A percentile compares a stretch with the other conserved stretches of the same genome.
Conservation (phyloP, 2,797 vertebrate species). For the Acrocephalus scirpaceus region DNA sequence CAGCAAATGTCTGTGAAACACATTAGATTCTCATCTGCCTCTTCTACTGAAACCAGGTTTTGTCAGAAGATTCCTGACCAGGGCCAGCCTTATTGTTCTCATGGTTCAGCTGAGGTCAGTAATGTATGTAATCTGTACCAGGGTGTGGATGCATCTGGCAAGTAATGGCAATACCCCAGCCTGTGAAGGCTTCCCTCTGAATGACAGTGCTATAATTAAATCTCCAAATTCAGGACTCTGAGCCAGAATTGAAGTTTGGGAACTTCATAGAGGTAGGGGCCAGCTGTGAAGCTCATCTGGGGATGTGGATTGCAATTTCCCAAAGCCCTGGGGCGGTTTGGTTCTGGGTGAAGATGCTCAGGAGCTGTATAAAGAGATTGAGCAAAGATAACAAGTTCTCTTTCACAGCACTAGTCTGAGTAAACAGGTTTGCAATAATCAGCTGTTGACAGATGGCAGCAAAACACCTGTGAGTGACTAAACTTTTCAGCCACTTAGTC, state of each 20-base stretch:
- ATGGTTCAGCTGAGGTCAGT: slow-evolving; percentile 69
- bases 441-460: slow-evolving; percentile 72
- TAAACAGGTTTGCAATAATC: slow-evolving; percentile 69
- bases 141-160: slow-evolving; percentile 65
- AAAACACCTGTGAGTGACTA: slow-evolving; percentile 70
- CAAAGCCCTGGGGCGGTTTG: neutral
- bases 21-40: neutral
- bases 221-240: slow-evolving; percentile 53
- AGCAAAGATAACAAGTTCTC: slow-evolving; percentile 39
- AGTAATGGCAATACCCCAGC: slow-evolving; percentile 61
- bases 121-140: slow-evolving; percentile 60
- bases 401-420: slow-evolving; percentile 36
- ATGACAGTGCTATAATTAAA: slow-evolving; percentile 69
- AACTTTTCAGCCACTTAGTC: slow-evolving; percentile 66
- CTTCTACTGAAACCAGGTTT: slow-evolving; percentile 24
- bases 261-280: slow-evolving; percentile 41
- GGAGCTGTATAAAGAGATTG: slow-evolving; percentile 53
- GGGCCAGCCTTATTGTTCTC: slow-evolving; percentile 47
- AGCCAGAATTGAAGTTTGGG: slow-evolving; percentile 51
- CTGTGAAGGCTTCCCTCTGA: slow-evolving; percentile 58
- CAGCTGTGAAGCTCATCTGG: slow-evolving; percentile 56
- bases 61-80: slow-evolving; percentile 58
- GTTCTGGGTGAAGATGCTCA: slow-evolving; percentile 39
- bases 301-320: slow-evolving; percentile 52
- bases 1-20: neutral